Evolutionary conservation across 2,113 vertebrate genomes (phyloP).

Genomic region (Archocentrus centrarchus): DNA sequence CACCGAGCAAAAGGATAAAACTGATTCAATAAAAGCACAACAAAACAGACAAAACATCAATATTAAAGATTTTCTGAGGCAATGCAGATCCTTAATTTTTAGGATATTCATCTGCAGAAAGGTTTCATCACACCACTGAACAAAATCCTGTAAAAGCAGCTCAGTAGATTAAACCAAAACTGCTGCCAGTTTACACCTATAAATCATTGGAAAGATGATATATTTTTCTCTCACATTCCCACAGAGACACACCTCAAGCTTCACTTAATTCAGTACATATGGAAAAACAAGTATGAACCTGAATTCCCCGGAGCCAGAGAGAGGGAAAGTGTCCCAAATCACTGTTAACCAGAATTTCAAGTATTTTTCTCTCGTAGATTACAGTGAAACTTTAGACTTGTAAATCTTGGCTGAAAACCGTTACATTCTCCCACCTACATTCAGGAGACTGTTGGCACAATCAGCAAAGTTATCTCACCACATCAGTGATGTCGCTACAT

Average conservation of each 20-base stretch:
- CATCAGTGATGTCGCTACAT: no score
- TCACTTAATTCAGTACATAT: background rate
- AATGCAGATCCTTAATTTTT: no score
- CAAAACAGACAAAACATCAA: no score
- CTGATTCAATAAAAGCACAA: no score
- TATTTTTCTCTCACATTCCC: background rate
- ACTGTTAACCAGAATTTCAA: background rate
- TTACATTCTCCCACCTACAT: background rate
- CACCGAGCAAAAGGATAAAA: no score
- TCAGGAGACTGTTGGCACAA: no score
- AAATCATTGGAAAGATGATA: background rate
- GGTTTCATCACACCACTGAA: no score
- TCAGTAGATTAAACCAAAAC: no score
- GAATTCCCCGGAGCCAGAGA: background rate
- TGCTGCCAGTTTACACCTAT: background rate
- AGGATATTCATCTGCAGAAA: no score
- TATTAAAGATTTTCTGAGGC: no score
- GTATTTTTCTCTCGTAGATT: accelerated
- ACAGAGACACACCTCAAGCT: background rate
- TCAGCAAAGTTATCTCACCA: background rate
- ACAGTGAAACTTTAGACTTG: background rate
- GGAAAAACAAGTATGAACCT: slow-evolving; percentile 5
- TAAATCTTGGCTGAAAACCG: background rate
- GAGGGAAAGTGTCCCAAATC: background rate
- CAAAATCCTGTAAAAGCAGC: no score